Conservation (phyloP, 2,113 vertebrate species). For the Tenrec ecaudatus region DNA sequence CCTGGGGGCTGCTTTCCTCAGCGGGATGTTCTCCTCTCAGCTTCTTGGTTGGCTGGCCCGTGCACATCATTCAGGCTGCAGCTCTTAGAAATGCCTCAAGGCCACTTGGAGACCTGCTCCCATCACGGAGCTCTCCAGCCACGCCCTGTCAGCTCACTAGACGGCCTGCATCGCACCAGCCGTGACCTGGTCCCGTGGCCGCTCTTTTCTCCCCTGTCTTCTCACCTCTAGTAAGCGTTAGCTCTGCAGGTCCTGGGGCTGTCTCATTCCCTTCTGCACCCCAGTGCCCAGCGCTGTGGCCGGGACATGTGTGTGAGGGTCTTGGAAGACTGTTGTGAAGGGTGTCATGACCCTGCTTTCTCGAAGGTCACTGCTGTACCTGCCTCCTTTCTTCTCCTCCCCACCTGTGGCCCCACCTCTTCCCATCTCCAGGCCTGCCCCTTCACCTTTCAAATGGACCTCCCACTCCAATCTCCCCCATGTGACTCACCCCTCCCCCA, state of each 20-base stretch:
- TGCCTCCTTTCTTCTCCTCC: neutral
- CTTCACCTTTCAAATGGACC: neutral
- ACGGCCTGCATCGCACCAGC: neutral
- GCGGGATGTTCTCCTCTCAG: neutral
- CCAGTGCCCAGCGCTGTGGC: neutral
- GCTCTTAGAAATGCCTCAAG: neutral
- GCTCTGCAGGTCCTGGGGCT: neutral
- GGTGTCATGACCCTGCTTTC: no score
- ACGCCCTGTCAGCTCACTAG: fast-evolving
- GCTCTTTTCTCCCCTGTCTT: neutral
- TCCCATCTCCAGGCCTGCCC: neutral
- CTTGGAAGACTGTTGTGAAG: no score
- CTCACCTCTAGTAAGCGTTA: neutral
- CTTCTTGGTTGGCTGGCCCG: neutral
- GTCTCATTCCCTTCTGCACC: neutral
- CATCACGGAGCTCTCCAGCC: neutral
- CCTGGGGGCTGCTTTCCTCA: neutral
- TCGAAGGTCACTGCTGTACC: no score
- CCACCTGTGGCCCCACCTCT: no score
- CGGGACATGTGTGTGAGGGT: no score
- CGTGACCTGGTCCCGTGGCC: neutral
- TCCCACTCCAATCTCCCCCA: neutral
- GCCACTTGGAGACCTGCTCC: no score
- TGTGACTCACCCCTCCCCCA: neutral
- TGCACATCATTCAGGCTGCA: neutral